Conservation (phyloP, 2,888 invertebrate genomes). For the Mesoligia furuncula region DNA sequence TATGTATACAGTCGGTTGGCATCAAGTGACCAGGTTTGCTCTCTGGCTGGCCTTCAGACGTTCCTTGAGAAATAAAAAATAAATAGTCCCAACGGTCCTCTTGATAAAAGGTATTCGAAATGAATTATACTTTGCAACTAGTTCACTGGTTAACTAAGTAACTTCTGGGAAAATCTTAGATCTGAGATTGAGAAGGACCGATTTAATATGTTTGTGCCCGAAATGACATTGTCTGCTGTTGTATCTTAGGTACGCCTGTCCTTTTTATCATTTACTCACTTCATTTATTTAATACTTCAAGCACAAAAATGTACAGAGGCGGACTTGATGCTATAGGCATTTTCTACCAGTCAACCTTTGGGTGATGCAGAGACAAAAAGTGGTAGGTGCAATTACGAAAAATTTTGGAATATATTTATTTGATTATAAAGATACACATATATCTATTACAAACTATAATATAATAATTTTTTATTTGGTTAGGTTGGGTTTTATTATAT, state of each 20-base stretch:
- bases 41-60: slow-evolving; percentile 10
- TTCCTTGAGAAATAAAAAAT: slow-evolving; percentile 8
- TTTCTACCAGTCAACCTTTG: too few species aligned
- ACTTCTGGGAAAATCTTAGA: neutral
- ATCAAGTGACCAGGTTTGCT: neutral
- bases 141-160: neutral
- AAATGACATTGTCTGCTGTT: neutral
- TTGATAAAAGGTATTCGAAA: neutral
- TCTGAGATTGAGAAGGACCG: neutral
- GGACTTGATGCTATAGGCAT: too few species aligned
- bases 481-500: too few species aligned
- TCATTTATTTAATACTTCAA: neutral
- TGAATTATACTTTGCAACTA: neutral
- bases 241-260: neutral
- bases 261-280: neutral
- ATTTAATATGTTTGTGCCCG: neutral
- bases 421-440: too few species aligned
- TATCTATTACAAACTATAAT: too few species aligned
- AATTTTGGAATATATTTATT: too few species aligned
- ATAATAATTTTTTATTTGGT: too few species aligned
- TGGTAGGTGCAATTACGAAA: too few species aligned
- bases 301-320: too few species aligned
- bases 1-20: neutral
- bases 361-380: too few species aligned
- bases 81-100: neutral